Conservation (phyloP, 2,888 invertebrate species). For the Eulithis prunata region DNA sequence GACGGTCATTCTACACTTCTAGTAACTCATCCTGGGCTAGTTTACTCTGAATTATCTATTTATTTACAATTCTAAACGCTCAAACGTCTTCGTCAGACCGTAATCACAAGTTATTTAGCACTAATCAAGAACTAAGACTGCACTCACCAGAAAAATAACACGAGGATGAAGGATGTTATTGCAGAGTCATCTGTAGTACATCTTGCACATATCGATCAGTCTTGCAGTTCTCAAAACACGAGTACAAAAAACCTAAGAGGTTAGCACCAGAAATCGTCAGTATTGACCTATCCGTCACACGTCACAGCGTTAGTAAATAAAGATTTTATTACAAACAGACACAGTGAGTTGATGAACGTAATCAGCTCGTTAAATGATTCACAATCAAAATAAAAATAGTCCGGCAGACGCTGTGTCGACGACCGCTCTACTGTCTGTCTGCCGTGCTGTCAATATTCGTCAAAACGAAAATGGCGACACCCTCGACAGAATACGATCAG, state of each 20-base stretch:
- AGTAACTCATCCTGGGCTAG: conserved; percentile 46
- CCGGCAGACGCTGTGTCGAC: conserved; percentile 80
- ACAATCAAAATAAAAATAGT: conserved; percentile 84
- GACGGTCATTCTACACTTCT: conserved; percentile 54
- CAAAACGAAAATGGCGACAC: conserved; percentile 90
- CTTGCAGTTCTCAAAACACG: conserved; percentile 83
- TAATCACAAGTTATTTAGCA: conserved; percentile 36
- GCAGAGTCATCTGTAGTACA: conserved; percentile 82
- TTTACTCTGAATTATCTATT: background rate
- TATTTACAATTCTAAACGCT: background rate
- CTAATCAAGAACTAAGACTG: conserved; percentile 32
- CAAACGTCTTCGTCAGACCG: conserved; percentile 29
- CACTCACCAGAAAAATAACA: conserved; percentile 76
- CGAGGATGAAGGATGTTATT: conserved; percentile 57
- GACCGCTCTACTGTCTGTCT: conserved; percentile 83
- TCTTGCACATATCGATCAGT: conserved; percentile 84
- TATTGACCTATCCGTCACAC: conserved; percentile 64
- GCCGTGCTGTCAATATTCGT: conserved; percentile 89
- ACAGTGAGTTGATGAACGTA: conserved; percentile 58
- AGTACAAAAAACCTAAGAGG: conserved; percentile 74
- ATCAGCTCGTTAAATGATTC: conserved; percentile 73
- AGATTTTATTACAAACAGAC: conserved; percentile 63
- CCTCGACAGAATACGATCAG: conserved; percentile 84
- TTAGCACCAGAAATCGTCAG: conserved; percentile 77
- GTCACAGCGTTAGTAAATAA: conserved; percentile 63